Base-by-base conservation (phyloP, 1,140 invertebrate species). In the Holotrichia oblita region DNA sequence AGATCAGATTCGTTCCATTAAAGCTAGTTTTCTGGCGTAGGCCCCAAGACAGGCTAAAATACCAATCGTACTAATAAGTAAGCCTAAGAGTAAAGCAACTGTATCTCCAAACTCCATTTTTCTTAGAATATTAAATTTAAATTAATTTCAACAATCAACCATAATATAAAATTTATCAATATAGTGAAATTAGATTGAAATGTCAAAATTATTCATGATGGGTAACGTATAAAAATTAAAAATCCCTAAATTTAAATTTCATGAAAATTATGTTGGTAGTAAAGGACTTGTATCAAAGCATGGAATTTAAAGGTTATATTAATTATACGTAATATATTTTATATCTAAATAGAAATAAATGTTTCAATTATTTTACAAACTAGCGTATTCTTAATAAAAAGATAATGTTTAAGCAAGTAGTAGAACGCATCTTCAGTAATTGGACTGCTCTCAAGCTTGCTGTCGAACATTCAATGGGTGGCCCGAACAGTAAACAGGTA, bases 71-170 rank as follows among this genome's bases (percentile, higher is more conserved):
- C 90, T 90, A 24, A 94, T 91, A 10, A 91, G 87, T 14, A 94
- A 85, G 42, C 93, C 93, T 7, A 95, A 82, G 74, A 94, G 88
- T 44, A 94, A 88, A 0, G 93, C 94, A 78, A 94, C 86, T 69
- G 91, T 93, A 86, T 94, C 93, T 1, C 93, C 93, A 83, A 93
- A 93, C 87, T 94, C 93, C 85, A 86, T 86, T 80, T 85, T 83
- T 76, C 48, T 72, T 17, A 0, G n/a, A 55, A 55, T 55, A 55
- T 55, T 55, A 55, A 17, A 2, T 0, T 17, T 17, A 55, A 55
- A 55, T 55, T 55, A 55, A 55, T 55, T 20, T 6, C 7, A 55
- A 55, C 40, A 34, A n/a, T 34, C 40, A 12, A 73, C 4, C 72
- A 17, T 73, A n/a, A 24, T 34, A 34, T 27, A 40, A 9, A 40